Evolutionary conservation across 2,113 vertebrate species (phyloP), one percentile per base, ranked within the genome.

Genomic region (Peucedramus taeniatus): DNA sequence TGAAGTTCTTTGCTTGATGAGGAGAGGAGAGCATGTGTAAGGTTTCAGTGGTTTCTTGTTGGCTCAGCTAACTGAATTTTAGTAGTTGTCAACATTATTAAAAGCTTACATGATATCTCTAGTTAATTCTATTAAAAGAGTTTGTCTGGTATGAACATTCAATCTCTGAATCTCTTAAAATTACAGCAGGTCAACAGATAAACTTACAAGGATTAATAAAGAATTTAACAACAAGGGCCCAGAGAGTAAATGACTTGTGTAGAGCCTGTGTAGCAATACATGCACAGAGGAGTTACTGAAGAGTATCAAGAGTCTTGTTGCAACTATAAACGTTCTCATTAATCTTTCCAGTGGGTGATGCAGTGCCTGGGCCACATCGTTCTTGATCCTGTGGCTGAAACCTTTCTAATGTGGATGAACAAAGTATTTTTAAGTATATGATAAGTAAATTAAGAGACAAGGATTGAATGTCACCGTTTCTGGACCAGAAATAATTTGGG

Each of bases 21-120:
- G 53, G 61, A 70, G 59, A 87, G 45, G 45, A 88, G 77, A 87
- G 28, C 4, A 4, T 59, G 35, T 74, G 65, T 39, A 78, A 79
- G 53, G 57, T 72, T 70, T 94, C 79, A 88, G 31, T 64, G 37
- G 44, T 82, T 90, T 87, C 56, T 28, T 64, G 33, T 88, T 91
- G 85, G 61, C 82, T 85, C 44, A 57, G 66, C 82, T 61, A 88
- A 45, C 78, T 82, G 74, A 63, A 65, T 69, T 81, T 80, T 65
- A 57, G n/a, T 77, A 57, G 42, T 79, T 91, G 70, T 95, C 60
- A 91, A 45, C 49, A 13, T 87, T 93, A 68, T 84, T 75, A 49
- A 74, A 83, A 64, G 87, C 82, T 91, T 96, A 79, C 40, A 3
- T 64, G 44, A 21, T 50, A 71, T 51, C 61, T 93, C 49, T 59